A percentile compares a stretch with the other conserved stretches of the same genome.
Conservation (phyloP, 2,113 vertebrate genomes). For the Cheirogaleus medius region DNA sequence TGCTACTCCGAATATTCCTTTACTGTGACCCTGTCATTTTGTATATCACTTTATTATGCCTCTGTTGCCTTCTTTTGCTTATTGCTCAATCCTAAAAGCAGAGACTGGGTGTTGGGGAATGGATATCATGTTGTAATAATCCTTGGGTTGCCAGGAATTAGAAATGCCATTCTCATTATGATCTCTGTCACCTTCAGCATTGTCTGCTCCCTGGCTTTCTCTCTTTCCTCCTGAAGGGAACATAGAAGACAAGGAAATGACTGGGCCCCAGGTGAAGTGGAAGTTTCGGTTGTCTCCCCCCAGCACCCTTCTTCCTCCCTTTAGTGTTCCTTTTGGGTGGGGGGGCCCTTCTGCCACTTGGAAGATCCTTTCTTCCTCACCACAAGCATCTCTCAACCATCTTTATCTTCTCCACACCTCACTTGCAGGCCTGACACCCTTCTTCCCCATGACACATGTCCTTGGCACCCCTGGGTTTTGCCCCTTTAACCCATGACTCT, state of each 20-base stretch:
- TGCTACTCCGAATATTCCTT: not conserved
- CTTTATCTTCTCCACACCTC: not conserved
- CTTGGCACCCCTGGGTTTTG: constrained; percentile 33
- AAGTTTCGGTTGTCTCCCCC: constrained; percentile 34
- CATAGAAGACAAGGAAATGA: constrained; percentile 74
- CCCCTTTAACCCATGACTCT: constrained; percentile 12
- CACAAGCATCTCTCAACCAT: not conserved
- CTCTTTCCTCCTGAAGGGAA: constrained; percentile 78
- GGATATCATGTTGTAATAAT: not conserved
- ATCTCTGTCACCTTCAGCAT: constrained; percentile 77
- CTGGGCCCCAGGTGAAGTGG: constrained; percentile 77
- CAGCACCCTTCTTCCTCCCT: not conserved
- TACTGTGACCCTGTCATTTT: not conserved
- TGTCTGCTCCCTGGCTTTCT: constrained; percentile 77
- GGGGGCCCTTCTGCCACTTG: not conserved
- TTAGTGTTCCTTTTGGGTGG: not conserved
- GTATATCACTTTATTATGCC: not conserved
- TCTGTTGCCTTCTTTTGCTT: not conserved
- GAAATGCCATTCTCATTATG: constrained; percentile 63
- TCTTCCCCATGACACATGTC: not conserved
- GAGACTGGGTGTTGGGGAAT: constrained; percentile 19
- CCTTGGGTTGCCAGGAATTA: not conserved
- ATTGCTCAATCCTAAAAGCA: not conserved
- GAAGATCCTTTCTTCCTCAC: constrained; percentile 4
- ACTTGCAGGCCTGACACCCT: not conserved